Evolutionary conservation across 2,888 invertebrate genomes (phyloP), one percentile per base, ranked within the genome.

Genomic region (Marronus borbonicus): DNA sequence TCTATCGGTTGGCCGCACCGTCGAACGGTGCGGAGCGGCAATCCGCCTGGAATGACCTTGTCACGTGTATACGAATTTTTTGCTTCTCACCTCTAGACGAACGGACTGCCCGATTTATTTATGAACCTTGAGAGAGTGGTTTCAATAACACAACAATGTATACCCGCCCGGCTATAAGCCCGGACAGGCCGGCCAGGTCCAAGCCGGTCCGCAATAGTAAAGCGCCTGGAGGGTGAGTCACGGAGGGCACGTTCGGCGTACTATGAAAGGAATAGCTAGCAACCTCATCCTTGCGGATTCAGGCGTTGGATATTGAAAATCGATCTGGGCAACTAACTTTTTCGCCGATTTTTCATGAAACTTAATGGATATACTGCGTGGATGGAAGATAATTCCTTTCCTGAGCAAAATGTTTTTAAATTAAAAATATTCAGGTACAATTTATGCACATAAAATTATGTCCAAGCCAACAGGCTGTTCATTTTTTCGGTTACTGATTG

Each of bases 51-150:
- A 81, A 79, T 83, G 84, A 81, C 83, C 83, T 84, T 84, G 84
- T 83, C 84, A 84, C 84, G 84, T 83, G 83, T 82, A 82, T 83
- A 82, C 82, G 81, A 82, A 83, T 82, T 83, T 81, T 82, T 82
- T 83, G 81, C 81, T 83, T 82, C 81, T 84, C 84, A 83, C 84
- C 83, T 83, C 84, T 81, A 84, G 84, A 84, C 84, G 83, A 81
- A 50, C 82, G 82, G 83, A 82, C 82, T 79, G 80, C 77, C 80
- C 80, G 78, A 80, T 81, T 80, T 83, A 83, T 83, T 83, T 83
- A 82, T 81, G 83, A 81, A 79, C 80, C 80, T 80, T 81, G 80
- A 81, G 52, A 75, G 52, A 55, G 72, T 39, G 72, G 75, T 75
- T 75, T 75, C 65, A 64, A 75, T 65, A 64, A 65, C 75, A 64